phyloP scores from a whole-genome alignment of 2,113 vertebrate species.

The Sander vitreus region DNA sequence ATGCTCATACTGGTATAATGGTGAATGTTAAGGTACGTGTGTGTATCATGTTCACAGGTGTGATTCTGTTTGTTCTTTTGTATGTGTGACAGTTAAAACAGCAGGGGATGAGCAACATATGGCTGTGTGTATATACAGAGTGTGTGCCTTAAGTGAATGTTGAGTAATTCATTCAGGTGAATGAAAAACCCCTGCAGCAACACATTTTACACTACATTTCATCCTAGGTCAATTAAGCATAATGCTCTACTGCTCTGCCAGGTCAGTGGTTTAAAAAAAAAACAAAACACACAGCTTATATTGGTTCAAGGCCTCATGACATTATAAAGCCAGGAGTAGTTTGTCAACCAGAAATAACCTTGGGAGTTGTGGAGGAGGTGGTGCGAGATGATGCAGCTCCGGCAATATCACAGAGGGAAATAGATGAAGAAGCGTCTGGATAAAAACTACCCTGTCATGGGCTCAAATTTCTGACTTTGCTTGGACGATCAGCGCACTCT shows the following conservation, averaged over 20 bases:
- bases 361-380: conserved; percentile 71
- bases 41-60: conserved; percentile 5
- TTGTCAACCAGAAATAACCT: conserved; percentile 83
- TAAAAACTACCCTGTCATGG: conserved; percentile 70
- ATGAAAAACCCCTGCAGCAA: conserved; percentile 70
- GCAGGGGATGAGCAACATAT: conserved; percentile 63
- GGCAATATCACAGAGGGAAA: conserved; percentile 40
- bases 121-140: conserved; percentile 56
- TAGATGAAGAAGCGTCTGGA: conserved; percentile 72
- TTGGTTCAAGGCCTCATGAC: conserved; percentile 76
- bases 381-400: conserved; percentile 46
- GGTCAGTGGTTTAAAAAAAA: conserved; percentile 71
- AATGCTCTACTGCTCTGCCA: conserved; percentile 75
- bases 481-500: conserved; percentile 50
- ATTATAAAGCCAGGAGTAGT: conserved; percentile 70
- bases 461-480: conserved; percentile 70
- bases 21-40: background rate
- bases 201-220: conserved; percentile 86
- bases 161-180: conserved; percentile 81
- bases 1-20: background rate
- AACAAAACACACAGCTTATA: conserved; percentile 56
- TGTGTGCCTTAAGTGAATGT: conserved; percentile 72
- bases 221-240: conserved; percentile 82
- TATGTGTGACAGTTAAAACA: conserved; percentile 35
- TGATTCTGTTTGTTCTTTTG: conserved; percentile 17